Percentiles rank a stretch among this genome's conserved stretches.
Conservation (phyloP, 2,888 invertebrate species). For the Eustalomyia histrio region DNA sequence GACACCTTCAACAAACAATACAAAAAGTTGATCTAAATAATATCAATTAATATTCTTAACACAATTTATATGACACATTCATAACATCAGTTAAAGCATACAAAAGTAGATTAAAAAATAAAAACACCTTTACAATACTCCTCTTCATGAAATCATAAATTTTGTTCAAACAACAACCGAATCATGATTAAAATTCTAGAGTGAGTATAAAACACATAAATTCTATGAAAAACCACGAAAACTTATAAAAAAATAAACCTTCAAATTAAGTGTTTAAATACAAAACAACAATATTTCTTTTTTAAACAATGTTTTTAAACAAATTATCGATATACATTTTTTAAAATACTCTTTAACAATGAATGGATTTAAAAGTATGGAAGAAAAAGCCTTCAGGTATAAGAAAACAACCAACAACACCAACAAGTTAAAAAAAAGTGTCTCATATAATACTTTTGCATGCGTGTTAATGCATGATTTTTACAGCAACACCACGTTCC, state of each 20-base stretch:
- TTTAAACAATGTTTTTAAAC: slow-evolving; percentile 42
- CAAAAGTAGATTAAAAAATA: slow-evolving; percentile 15
- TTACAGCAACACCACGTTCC: slow-evolving; percentile 30
- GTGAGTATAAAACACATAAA: slow-evolving; percentile 45
- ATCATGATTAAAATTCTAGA: slow-evolving; percentile 58
- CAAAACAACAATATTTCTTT: slow-evolving; percentile 23
- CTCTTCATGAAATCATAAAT: slow-evolving; percentile 52
- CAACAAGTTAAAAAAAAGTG: slow-evolving; percentile 9
- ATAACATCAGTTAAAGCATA: slow-evolving; percentile 29
- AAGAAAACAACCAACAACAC: slow-evolving; percentile 18
- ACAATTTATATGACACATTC: slow-evolving; percentile 49
- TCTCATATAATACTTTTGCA: slow-evolving; percentile 56
- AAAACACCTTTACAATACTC: slow-evolving; percentile 5
- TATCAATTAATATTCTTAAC: slow-evolving; percentile 44
- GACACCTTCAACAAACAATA: slow-evolving; percentile 39
- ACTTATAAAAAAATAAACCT: slow-evolving; percentile 20
- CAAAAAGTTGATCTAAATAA: slow-evolving; percentile 43
- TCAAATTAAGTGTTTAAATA: slow-evolving; percentile 33
- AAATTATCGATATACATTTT: slow-evolving; percentile 48
- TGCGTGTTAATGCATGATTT: slow-evolving; percentile 63
- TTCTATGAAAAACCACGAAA: slow-evolving; percentile 45
- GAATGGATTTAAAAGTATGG: slow-evolving; percentile 35
- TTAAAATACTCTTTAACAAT: slow-evolving; percentile 29
- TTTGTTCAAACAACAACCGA: slow-evolving; percentile 27
- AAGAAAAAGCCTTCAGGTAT: slow-evolving; percentile 27